Base-by-base conservation (phyloP, 2,797 vertebrate species). In the Hypotaenidia okinawae region DNA sequence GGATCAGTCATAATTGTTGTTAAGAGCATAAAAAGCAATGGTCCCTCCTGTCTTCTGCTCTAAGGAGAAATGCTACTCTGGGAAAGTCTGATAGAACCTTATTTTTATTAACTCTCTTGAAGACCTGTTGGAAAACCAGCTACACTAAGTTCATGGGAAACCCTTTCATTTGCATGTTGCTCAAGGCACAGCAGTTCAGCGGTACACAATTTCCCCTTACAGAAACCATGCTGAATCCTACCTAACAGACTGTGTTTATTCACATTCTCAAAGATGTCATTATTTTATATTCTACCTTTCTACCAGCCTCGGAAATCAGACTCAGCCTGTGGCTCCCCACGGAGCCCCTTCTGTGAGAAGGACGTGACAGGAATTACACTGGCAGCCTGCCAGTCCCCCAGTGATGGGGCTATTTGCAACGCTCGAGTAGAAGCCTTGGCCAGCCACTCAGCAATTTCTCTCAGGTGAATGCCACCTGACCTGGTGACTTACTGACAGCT, bases 351-450 rank as follows among this genome's bases (percentile, higher is more conserved):
- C 7, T 16, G 16, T 35, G 82, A 22, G 17, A 22, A 33, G 47
- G 24, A 51, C 25, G 18, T 13, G 22, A 3, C 45, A 33, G 30
- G 58, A 91, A n/a, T 43, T 24, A 27, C 4, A 0, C 63, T 7
- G 37, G 68, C 67, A 66, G 16, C 59, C 37, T 57, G 33, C 61
- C 76, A 75, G 57, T 10, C 43, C 54, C 67, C 67, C 25, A n/a
- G 6, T 6, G 0, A 3, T 5, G 58, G 22, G 73, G 10, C 17
- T 54, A 9, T 33, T 43, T 10, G 11, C 68, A 69, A 1, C 0
- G 0, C 14, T 47, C 39, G 41, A 35, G n/a, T 14, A 43, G 24
- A 59, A 88, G 25, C 24, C 23, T 54, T 19, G 51, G 27, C n/a
- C 28, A 22, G 54, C 16, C 1, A 0, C 37, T 76, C 66, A 24